Base-by-base conservation (phyloP, 2,888 invertebrate species). In the Julus scanicus region DNA sequence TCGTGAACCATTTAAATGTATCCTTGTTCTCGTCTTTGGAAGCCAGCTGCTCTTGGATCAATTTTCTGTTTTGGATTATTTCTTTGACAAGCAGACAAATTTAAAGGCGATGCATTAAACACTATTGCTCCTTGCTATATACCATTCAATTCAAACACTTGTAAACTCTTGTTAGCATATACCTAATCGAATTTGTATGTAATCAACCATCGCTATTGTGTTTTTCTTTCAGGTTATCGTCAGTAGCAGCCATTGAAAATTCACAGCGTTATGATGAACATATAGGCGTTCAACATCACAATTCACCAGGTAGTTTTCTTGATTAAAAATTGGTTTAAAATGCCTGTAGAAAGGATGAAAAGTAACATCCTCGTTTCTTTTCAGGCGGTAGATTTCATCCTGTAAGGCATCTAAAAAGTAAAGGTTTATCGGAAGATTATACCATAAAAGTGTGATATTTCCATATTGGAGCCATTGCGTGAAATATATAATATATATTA, bases 401-500 rank as follows among this genome's bases (percentile, higher is more conserved):
- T n/a, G 85, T 85, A 2, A 44, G 85, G 49, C 49, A 85, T 39
- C n/a, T 49, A 85, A 44, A 85, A 8, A 85, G 49, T 15, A 85
- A 85, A 85, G 48, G 44, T 44, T 29, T 48, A n/a, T 20, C 85
- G n/a, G 85, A 85, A 85, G 85, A 85, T 29, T 85, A 85, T 85
- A 85, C 85, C 85, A 85, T 85, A 85, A 85, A 85, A 49, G 85
- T 85, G 85, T 85, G 85, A 85, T 44, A 85, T 48, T 84, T 80
- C 80, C 80, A 29, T 29, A 11, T 29, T 29, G 71, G 37, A 80
- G 37, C 37, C 5, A 37, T 29, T 80, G 2, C 29, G 80, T 80
- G 37, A 80, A 37, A 53, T 53, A 17, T 44, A 44, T 5, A 8
- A 29, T 29, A 44, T 44, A 44, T 44, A 44, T 44, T 44, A 44